Conservation (phyloP, 2,888 invertebrate genomes). For the Tenthredo distinguenda region DNA sequence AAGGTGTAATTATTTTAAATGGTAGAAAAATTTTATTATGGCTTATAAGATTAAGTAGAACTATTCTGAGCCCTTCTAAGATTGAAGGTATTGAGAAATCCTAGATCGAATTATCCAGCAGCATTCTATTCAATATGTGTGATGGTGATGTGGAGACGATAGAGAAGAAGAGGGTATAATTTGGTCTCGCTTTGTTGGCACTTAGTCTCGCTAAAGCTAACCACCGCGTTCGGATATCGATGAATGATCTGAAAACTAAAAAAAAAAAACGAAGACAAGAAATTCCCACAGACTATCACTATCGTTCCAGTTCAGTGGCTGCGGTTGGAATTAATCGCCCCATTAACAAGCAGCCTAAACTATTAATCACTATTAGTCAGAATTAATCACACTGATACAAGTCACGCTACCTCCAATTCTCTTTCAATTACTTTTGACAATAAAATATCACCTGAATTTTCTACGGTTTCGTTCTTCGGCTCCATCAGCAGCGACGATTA, state of each 20-base stretch:
- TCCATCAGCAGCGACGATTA: slow-evolving; percentile 21
- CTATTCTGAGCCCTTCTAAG: background rate
- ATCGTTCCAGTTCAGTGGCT: slow-evolving; percentile 36
- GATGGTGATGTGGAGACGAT: background rate
- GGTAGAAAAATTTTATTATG: background rate
- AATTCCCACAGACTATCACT: slow-evolving; percentile 35
- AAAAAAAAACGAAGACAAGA: background rate
- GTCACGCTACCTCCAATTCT: slow-evolving; percentile 45
- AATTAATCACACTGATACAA: slow-evolving; percentile 31
- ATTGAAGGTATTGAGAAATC: background rate
- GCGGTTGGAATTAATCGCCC: slow-evolving; percentile 36
- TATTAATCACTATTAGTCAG: slow-evolving; percentile 43
- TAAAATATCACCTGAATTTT: slow-evolving; percentile 41
- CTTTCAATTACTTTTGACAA: slow-evolving; percentile 41
- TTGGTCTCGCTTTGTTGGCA: slow-evolving; percentile 36
- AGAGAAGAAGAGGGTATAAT: background rate
- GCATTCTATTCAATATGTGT: background rate
- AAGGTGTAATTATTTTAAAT: slow-evolving; percentile 4
- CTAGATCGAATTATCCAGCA: background rate
- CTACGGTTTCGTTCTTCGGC: slow-evolving; percentile 3
- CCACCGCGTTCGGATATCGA: background rate
- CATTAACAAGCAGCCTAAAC: slow-evolving; percentile 23
- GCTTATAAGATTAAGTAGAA: background rate
- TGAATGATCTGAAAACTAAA: slow-evolving; percentile 7
- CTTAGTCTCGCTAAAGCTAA: slow-evolving; percentile 8